Conservation (phyloP, 2,888 invertebrate species). For the Himalopsyche kuldschensis region DNA sequence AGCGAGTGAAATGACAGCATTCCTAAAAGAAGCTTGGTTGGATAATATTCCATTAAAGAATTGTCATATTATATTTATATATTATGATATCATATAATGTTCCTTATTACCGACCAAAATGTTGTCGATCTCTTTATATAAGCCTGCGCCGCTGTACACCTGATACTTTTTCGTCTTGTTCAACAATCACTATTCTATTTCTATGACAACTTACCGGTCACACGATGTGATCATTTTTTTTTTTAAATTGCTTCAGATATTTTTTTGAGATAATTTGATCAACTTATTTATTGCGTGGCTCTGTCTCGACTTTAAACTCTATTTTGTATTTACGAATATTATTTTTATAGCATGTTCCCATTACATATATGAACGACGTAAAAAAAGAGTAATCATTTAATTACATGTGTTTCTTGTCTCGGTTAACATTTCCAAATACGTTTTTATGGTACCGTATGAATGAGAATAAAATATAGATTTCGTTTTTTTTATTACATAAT, state of each 20-base stretch:
- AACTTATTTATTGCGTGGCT: neutral
- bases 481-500: too few relatives aligned
- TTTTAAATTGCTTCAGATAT: neutral
- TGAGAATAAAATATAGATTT: too few relatives aligned
- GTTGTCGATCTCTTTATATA: neutral
- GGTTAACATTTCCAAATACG: neutral
- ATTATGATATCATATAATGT: too few relatives aligned
- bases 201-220: neutral
- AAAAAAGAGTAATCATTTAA: neutral
- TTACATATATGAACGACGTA: neutral
- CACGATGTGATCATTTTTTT: neutral
- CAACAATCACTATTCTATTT: neutral
- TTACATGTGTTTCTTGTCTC: neutral
- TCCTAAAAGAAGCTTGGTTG: too few relatives aligned
- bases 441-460: too few relatives aligned
- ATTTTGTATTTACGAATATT: neutral
- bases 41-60: too few relatives aligned
- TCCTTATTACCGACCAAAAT: neutral
- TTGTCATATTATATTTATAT: too few relatives aligned
- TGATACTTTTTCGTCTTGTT: neutral
- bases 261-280: neutral
- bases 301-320: neutral
- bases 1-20: too few relatives aligned
- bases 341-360: neutral
- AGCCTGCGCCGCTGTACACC: neutral